A percentile compares a stretch with the other conserved stretches of the same genome.
Conservation (phyloP, 2,113 vertebrate genomes). For the Limanda limanda region DNA sequence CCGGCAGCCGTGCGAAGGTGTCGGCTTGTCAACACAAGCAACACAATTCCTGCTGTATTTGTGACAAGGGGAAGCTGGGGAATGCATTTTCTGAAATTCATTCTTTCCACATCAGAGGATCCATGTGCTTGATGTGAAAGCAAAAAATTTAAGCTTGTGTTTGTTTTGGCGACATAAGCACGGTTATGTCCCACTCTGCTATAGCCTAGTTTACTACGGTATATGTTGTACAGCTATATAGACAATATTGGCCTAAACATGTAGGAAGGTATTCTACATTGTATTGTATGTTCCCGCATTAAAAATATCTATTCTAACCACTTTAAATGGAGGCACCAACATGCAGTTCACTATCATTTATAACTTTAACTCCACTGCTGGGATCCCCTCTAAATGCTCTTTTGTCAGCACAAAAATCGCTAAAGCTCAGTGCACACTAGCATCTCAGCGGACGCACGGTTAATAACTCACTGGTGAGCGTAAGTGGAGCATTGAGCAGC, state of each 20-base stretch:
- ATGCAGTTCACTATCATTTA: background rate
- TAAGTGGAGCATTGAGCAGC: background rate
- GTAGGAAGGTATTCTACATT: background rate
- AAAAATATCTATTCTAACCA: background rate
- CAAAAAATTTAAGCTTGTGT: background rate
- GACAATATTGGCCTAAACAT: background rate
- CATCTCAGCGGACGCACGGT: background rate
- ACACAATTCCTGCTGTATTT: slow-evolving; percentile 13
- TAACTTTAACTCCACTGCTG: too few relatives aligned
- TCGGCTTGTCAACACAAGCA: slow-evolving; percentile 9
- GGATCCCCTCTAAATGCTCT: too few relatives aligned
- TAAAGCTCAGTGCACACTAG: background rate
- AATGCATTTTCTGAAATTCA: background rate
- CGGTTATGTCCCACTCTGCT: too few relatives aligned
- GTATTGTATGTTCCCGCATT: background rate
- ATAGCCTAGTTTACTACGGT: background rate
- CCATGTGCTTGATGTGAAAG: slow-evolving; percentile 2
- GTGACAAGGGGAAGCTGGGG: too few relatives aligned
- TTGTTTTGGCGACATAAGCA: background rate
- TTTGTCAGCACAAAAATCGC: background rate
- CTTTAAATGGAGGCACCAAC: background rate
- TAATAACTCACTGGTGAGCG: background rate
- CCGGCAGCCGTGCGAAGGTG: slow-evolving; percentile 1
- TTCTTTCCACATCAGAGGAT: slow-evolving; percentile 1
- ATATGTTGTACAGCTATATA: background rate